Conservation (phyloP, 2,113 vertebrate genomes). For the Hippocampus abdominalis region DNA sequence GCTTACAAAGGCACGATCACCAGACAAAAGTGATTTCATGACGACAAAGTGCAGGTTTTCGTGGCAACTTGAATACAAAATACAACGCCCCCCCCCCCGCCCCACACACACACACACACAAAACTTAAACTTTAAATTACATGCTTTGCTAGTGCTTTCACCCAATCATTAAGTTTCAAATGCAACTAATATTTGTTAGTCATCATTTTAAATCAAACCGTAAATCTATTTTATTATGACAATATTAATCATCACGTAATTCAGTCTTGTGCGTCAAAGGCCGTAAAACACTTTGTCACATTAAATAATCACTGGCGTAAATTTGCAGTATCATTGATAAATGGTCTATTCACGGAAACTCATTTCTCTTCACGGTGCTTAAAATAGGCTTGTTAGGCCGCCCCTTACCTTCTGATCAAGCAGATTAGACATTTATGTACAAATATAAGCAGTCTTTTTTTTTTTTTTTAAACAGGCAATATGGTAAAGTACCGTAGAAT, state of each 20-base stretch:
- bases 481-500: constrained; percentile 2
- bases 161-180: no score
- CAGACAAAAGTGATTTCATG: no score
- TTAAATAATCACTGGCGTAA: background rate
- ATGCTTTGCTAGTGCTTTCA: no score
- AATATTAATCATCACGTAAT: background rate
- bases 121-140: no score
- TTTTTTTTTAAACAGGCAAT: background rate
- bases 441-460: background rate
- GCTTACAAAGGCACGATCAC: no score
- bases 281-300: background rate
- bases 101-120: no score
- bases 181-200: background rate
- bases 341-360: constrained; percentile 19
- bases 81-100: no score
- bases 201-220: background rate
- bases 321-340: constrained; percentile 13
- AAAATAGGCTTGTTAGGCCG: constrained; percentile 33
- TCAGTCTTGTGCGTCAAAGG: constrained; percentile 3
- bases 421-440: constrained; percentile 5
- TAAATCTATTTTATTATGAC: constrained; percentile 19
- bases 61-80: no score
- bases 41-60: no score
- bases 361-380: constrained; percentile 10
- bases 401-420: constrained; percentile 36